phyloP scores from a whole-genome alignment of 2,888 invertebrate species.

The Villa cingulata region DNA sequence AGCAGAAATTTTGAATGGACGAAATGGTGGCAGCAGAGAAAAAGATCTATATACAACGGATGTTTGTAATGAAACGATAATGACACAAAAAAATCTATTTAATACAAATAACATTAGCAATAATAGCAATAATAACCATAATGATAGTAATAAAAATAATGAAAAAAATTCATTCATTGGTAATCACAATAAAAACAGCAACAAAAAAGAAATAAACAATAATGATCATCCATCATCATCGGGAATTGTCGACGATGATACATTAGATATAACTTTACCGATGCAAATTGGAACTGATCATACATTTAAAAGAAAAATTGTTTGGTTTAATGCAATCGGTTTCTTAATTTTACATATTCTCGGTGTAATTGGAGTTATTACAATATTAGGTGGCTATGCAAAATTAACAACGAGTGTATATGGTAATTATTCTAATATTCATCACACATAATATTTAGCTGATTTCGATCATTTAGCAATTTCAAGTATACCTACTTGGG shows the following conservation, averaged over 20 bases:
- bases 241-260: slow-evolving; percentile 6
- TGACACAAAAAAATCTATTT: too few species aligned
- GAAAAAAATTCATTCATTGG: too few species aligned
- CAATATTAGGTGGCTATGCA: slow-evolving; percentile 18
- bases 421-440: too few species aligned
- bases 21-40: slow-evolving; percentile 4
- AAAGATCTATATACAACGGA: not conserved
- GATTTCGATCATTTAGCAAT: slow-evolving; percentile 8
- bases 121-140: slow-evolving; percentile 8
- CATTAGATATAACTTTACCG: slow-evolving; percentile 18
- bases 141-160: slow-evolving; percentile 10
- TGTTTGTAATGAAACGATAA: too few species aligned
- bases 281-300: slow-evolving; percentile 39
- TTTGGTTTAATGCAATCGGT: slow-evolving; percentile 49
- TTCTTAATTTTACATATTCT: slow-evolving; percentile 43
- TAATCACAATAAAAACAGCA: too few species aligned
- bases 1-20: not conserved
- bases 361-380: slow-evolving; percentile 20
- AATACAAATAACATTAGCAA: slow-evolving; percentile 10
- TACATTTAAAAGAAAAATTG: slow-evolving; percentile 39
- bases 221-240: too few species aligned
- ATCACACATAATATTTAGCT: not conserved
- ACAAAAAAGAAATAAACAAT: too few species aligned
- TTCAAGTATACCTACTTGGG: too few species aligned
- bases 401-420: slow-evolving; percentile 27